Conservation (phyloP, 2,113 vertebrate species). For the Dicrurus megarhynchus region DNA sequence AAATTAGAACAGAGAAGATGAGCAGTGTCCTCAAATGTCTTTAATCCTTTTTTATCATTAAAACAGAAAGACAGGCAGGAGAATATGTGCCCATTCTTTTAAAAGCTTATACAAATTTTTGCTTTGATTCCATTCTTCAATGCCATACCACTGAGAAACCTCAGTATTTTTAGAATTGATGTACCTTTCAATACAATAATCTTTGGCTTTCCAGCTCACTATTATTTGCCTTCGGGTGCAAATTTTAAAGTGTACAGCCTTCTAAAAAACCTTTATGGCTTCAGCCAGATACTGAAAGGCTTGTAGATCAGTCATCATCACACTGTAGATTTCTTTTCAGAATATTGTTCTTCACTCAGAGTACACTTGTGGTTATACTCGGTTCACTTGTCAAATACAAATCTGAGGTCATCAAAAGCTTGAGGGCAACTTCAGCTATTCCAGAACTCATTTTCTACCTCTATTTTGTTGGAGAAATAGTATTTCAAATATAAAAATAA, state of each 20-base stretch:
- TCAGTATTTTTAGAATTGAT: conserved; percentile 77
- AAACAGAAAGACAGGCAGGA: neutral
- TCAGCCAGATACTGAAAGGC: conserved; percentile 70
- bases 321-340: conserved; percentile 78
- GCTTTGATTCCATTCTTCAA: conserved; percentile 48
- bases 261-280: conserved; percentile 73
- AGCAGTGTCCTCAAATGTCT: neutral
- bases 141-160: conserved; percentile 58
- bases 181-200: conserved; percentile 76
- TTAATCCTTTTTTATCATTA: conserved; percentile 40
- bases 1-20: neutral
- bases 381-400: conserved; percentile 84
- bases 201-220: conserved; percentile 75
- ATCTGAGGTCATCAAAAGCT: conserved; percentile 74
- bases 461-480: conserved; percentile 70
- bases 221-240: conserved; percentile 77
- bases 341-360: conserved; percentile 77
- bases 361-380: conserved; percentile 71
- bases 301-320: conserved; percentile 72
- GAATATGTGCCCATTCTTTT: neutral
- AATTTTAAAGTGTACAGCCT: conserved; percentile 74
- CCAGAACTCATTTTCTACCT: conserved; percentile 77
- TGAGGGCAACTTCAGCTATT: conserved; percentile 70
- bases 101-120: conserved; percentile 33
- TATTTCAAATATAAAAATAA: conserved; percentile 75